Evolutionary conservation across 2,797 vertebrate genomes (phyloP), one percentile per base, ranked within the genome.

Genomic region (Hypotaenidia philippensis): DNA sequence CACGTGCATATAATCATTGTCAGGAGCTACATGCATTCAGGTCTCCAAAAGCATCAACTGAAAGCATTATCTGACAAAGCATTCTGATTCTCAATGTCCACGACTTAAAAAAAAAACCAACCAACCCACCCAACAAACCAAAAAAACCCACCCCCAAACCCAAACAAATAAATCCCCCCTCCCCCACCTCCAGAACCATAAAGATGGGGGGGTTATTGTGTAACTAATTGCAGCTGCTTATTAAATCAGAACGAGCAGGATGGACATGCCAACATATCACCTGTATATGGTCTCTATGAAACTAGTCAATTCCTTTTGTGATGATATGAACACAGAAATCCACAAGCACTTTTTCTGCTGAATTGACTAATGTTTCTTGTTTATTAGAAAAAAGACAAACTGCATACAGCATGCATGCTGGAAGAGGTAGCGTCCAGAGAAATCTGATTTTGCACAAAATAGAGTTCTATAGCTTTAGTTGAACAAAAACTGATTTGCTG

Each of bases 51-150:
- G 91, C 94, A 83, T 91, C 85, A 89, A 93, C 87, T 95, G 93
- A 96, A 94, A 92, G 64, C 83, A 76, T 86, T 75, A 52, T 86
- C 95, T 93, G 91, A 91, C 88, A 88, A 94, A 96, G 93, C 93
- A 90, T 95, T 95, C 77, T 82, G 44, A 66, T 89, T 72, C 81
- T 87, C 69, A 69, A 3, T 66, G 80, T 19, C 47, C 90, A 93
- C 75, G 87, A 82, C 76, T 91, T 86, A 68, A 19, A 63, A 47
- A 22, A 53, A n/a, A 2, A 1, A 4, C 41, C 10, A 41, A 41
- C 41, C 41, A 19, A 44, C 18, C 41, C 26, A 15, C 25, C 49
- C 32, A 50, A 31, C 22, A 85, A 64, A 71, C 8, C 6, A 22
- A 6, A 59, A 55, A 13, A 22, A 1, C 15, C 50, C 23, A 50